Evolutionary conservation across 2,888 invertebrate species (phyloP), one percentile per base, ranked within the genome.

Genomic region (Tuberolachnus salignus): DNA sequence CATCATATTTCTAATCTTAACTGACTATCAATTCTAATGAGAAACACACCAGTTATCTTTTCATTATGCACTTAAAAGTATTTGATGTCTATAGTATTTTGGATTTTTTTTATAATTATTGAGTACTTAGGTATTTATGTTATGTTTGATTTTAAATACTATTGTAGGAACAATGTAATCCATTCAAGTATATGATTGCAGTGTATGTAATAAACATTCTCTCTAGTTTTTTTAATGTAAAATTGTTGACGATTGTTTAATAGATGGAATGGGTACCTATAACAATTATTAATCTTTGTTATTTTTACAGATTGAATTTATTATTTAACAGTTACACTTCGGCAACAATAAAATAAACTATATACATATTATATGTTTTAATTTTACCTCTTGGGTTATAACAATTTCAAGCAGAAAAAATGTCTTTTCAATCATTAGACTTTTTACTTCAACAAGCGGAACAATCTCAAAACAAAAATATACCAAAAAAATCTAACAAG

Each of bases 351-450:
- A 2, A 34, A 10, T 51, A 1, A 21, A 42, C n/a, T 19, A 64
- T 14, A 64, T 64, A 64, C 16, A 11, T 64, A 46, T 46, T 1
- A 42, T 46, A 46, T 23, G 23, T 10, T 46, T 10, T 55, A 57
- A 19, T 14, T 63, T 44, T 21, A 69, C 13, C 1, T 9, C 4
- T 51, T 26, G 14, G 3, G 4, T 19, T 59, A 14, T n/a, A 14
- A n/a, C 3, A 9, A 26, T 42, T 13, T 10, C 23, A n/a, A 44
- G 34, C 34, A 3, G n/a, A n/a, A 9, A 59, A 59, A 78, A 78
- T 78, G 78, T 69, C 78, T 69, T 23, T 78, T 59, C 57, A 67
- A 34, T 78, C 78, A 3, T 14, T 78, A 34, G 49, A 78, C 13
- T 59, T 59, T 59, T 13, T 78, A 23, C 67, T 78, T 4, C 49